Evolutionary conservation across 2,113 vertebrate species (phyloP).

Genomic region (Xiphophorus couchianus): DNA sequence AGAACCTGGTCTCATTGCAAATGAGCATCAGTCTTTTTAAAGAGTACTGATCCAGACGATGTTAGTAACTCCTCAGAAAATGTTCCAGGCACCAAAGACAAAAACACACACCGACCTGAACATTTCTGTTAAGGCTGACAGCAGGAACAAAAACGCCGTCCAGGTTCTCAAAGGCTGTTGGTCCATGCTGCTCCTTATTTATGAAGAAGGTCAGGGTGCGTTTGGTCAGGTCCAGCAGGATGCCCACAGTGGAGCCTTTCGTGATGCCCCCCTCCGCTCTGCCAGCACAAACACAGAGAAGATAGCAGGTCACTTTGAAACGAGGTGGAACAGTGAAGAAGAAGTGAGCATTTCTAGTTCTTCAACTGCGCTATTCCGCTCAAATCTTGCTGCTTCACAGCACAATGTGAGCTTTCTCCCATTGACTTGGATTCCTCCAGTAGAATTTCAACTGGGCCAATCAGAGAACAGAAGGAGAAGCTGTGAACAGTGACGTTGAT

Average conservation of each 20-base stretch:
- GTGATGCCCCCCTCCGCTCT: slow-evolving; percentile 96
- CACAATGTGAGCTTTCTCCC: too few species aligned
- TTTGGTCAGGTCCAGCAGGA: slow-evolving; percentile 94
- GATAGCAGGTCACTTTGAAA: background rate
- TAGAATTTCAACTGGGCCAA: too few species aligned
- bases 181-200: slow-evolving; percentile 96
- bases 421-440: too few species aligned
- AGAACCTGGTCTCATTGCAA: background rate
- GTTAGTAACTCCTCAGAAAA: background rate
- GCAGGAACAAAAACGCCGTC: slow-evolving; percentile 97
- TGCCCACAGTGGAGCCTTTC: slow-evolving; percentile 90
- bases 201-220: slow-evolving; percentile 93
- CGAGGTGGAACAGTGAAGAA: background rate
- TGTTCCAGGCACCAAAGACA: background rate
- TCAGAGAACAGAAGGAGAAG: too few species aligned
- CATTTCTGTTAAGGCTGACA: slow-evolving; percentile 95
- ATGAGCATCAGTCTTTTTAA: background rate
- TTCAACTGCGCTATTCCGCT: too few species aligned
- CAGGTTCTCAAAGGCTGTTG: slow-evolving; percentile 91
- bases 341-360: too few species aligned
- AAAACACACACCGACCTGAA: slow-evolving; percentile 84
- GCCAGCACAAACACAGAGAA: slow-evolving; percentile 25
- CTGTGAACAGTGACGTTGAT: too few species aligned
- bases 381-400: too few species aligned
- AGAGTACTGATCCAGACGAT: background rate